phyloP scores from a whole-genome alignment of 2,797 vertebrate genomes.

The Anableps anableps region DNA sequence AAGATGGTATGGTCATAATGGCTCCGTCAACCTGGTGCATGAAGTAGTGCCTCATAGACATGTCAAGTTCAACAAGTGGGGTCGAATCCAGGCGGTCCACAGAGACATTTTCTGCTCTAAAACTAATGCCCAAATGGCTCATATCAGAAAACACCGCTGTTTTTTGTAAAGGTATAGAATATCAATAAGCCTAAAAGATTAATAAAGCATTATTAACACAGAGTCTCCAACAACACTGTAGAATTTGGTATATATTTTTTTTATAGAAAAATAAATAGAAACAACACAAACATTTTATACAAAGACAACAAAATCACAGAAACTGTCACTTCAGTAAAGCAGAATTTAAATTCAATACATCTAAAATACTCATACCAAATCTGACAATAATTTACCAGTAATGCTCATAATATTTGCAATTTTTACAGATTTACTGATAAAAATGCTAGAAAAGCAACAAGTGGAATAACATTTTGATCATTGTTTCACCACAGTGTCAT shows the following conservation, averaged over 20 bases:
- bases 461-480: slow-evolving; percentile 1
- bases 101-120: background rate
- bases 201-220: background rate
- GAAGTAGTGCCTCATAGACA: background rate
- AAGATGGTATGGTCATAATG: background rate
- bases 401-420: slow-evolving; percentile 12
- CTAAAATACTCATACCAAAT: slow-evolving; percentile 27
- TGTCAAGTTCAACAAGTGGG: background rate
- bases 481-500: slow-evolving; percentile 19
- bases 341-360: slow-evolving; percentile 35
- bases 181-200: background rate
- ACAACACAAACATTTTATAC: slow-evolving; percentile 67
- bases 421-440: slow-evolving; percentile 50
- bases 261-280: slow-evolving; percentile 81
- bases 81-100: too few relatives aligned
- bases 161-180: background rate
- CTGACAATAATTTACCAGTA: slow-evolving; percentile 4
- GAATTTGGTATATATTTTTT: slow-evolving; percentile 47
- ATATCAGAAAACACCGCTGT: background rate
- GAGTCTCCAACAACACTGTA: background rate
- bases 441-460: slow-evolving; percentile 5
- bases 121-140: background rate
- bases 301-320: slow-evolving; percentile 59
- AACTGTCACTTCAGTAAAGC: slow-evolving; percentile 50
- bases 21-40: background rate